Percentiles rank a stretch among this genome's conserved stretches.
These are phyloP conservation scores for Drosophila oshimai DNA, from an alignment of 1,140 invertebrate species.

Conservation along the genomic window DNA sequence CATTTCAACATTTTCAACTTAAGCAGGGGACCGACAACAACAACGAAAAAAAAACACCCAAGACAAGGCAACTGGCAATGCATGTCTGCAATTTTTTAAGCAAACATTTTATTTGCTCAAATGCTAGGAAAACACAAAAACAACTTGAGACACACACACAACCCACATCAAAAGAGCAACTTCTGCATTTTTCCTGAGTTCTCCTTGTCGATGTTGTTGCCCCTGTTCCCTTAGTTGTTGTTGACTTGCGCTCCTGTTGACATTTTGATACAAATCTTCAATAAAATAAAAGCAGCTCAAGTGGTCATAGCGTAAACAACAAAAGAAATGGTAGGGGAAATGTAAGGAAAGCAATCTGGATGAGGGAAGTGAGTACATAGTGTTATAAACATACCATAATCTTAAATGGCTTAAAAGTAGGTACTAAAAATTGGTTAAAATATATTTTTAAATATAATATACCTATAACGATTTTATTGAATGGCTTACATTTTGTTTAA, in stretches of 20 bases:
- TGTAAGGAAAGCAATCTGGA: constrained; percentile 24
- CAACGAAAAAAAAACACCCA: background rate
- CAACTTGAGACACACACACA: constrained; percentile 58
- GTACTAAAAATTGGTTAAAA: background rate
- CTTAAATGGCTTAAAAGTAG: constrained; percentile 45
- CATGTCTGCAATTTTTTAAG: constrained; percentile 76
- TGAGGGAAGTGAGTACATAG: background rate
- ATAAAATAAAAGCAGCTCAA: constrained; percentile 75
- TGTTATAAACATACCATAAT: constrained; percentile 6
- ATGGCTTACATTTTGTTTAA: too few relatives aligned
- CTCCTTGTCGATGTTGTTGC: constrained; percentile 9
- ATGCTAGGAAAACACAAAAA: constrained; percentile 24
- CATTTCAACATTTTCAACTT: constrained; percentile 61
- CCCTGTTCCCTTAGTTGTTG: constrained; percentile 23
- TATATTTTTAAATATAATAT: too few relatives aligned
- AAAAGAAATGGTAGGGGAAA: constrained; percentile 1
- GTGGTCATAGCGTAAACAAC: constrained; percentile 52
- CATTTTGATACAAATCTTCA: constrained; percentile 77
- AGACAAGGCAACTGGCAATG: constrained; percentile 37
- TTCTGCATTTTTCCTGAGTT: constrained; percentile 23
- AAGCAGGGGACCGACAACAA: constrained; percentile 1
- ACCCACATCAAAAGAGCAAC: constrained; percentile 67
- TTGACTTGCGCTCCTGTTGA: constrained; percentile 68
- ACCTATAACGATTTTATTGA: too few relatives aligned
- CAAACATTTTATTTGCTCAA: constrained; percentile 73